Conservation (phyloP, 2,888 invertebrate genomes). For the Leucophenga maculata region DNA sequence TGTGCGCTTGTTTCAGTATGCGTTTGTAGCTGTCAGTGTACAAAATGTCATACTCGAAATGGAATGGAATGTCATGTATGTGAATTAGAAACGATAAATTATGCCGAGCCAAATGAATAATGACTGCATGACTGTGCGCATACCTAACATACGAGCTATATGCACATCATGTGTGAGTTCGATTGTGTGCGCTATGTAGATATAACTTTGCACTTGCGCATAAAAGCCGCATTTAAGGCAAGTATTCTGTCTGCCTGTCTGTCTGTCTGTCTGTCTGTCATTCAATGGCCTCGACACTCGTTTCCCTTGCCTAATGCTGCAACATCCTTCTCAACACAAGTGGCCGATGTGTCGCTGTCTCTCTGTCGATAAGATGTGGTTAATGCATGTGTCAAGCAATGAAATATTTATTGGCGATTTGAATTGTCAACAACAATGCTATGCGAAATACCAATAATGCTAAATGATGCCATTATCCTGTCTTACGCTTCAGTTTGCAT, state of each 20-base stretch:
- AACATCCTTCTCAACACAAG: no score
- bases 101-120: constrained; percentile 57
- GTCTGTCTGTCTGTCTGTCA: no score
- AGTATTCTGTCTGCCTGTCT: neutral
- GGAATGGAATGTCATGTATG: constrained; percentile 45
- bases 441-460: constrained; percentile 23
- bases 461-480: constrained; percentile 1
- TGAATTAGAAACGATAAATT: constrained; percentile 55
- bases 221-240: neutral
- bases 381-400: constrained; percentile 60
- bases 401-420: constrained; percentile 58
- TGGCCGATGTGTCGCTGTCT: neutral
- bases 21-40: constrained; percentile 11
- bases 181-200: neutral
- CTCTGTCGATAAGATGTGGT: constrained; percentile 6
- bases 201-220: neutral
- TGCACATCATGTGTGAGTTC: neutral
- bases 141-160: neutral
- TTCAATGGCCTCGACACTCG: no score
- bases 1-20: neutral
- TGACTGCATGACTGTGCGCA: constrained; percentile 35
- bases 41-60: constrained; percentile 21
- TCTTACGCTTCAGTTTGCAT: no score
- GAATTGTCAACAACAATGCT: constrained; percentile 26
- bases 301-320: no score